Evolutionary conservation across 30 jellyfish, hydroid and myxozoan species (phyloP), one percentile per base, ranked within the genome.

Genomic region (Hydractinia echinata): DNA sequence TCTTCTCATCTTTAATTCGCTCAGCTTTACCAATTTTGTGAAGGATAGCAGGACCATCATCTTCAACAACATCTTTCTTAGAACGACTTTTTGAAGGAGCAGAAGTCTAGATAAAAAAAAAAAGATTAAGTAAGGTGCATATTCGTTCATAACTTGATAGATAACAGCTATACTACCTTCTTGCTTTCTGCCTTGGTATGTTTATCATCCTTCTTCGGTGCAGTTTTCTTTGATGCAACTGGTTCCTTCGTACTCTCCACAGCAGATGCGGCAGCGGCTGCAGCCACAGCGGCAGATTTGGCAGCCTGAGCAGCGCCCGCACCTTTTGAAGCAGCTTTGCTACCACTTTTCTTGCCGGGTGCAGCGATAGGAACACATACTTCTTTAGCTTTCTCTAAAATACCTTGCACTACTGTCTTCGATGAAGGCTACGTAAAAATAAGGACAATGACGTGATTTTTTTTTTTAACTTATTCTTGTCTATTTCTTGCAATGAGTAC

Each of bases 41-140:
- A 49, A 91, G 14, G 70, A 91, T 72, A 10, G 97, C 84, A 14
- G 97, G 96, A 11, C 97, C 97, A 64, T 91, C 97, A 53, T 91
- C 97, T 79, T 91, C 97, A 6, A 86, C 96, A 6, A 68, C 85
- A 6, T 84, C 82, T 66, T 66, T 64, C 86, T 86, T 91, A 44
- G 81, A 71, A 8, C 81, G 81, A 71, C 81, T 19, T 30, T 50
- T 71, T 71, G 61, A 55, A 71, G 81, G 61, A 5, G 61, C 61
- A 71, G 60, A 15, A 71, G 39, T 5, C 55, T 71, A 8, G 8
- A 71, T 71, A 0, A 77, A 53, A 77, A 1, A 11, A 77, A 8
- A 4, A 5, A 72, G 55, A 49, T 7, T 60, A 3, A 19, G 80
- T 53, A 73, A 89, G 44, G 44, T 30, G 2, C 44, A 30, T 30